A percentile compares a stretch with the other conserved stretches of the same genome.
Conservation (phyloP, 2,888 invertebrate species). For the Acrobasis suavella region DNA sequence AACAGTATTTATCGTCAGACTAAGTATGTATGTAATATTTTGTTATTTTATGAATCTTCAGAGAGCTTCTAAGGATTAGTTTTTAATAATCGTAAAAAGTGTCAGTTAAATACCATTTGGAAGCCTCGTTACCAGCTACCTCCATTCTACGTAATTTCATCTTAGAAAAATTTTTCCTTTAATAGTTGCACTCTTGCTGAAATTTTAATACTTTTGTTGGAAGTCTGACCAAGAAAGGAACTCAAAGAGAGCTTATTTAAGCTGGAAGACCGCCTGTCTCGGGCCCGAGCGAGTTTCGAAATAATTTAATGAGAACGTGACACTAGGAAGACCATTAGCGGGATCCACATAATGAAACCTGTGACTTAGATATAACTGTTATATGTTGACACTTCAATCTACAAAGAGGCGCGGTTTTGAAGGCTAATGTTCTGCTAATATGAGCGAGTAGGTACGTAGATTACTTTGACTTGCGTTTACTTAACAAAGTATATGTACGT, state of each 20-base stretch:
- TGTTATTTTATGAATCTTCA: too few relatives aligned
- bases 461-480: neutral
- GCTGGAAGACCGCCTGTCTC: conserved; percentile 27
- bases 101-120: too few relatives aligned
- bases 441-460: neutral
- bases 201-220: conserved; percentile 22
- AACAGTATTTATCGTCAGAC: too few relatives aligned
- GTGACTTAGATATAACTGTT: conserved; percentile 17
- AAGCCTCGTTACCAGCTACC: too few relatives aligned
- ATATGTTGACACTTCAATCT: conserved; percentile 19
- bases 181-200: conserved; percentile 5
- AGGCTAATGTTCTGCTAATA: conserved; percentile 14
- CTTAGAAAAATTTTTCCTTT: conserved; percentile 18
- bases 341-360: conserved; percentile 17
- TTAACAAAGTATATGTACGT: too few relatives aligned
- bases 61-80: too few relatives aligned
- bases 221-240: conserved; percentile 24
- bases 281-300: conserved; percentile 25
- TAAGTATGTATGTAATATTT: too few relatives aligned
- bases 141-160: conserved; percentile 19
- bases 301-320: conserved; percentile 31
- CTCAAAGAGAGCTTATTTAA: conserved; percentile 23
- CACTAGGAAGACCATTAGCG: conserved; percentile 28
- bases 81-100: too few relatives aligned
- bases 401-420: conserved; percentile 13